Evolutionary conservation across 2,888 invertebrate species (phyloP), one percentile per base, ranked within the genome.

Genomic region (Neria commutata): DNA sequence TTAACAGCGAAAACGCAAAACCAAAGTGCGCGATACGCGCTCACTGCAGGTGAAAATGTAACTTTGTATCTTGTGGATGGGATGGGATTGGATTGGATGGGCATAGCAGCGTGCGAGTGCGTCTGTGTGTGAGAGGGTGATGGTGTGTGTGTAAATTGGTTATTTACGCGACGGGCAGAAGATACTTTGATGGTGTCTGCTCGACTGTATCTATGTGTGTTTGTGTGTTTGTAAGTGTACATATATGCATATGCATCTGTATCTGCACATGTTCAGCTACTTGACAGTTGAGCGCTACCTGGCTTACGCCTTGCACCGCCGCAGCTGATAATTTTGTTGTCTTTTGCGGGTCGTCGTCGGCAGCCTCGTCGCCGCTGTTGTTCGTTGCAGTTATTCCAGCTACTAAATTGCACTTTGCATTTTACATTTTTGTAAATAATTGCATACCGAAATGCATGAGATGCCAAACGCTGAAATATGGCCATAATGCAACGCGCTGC

Each of bases 341-440:
- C 26, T 23, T 10, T 46, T 34, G 16, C 3, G n/a, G n/a, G 49
- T 24, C 56, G 54, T 53, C 53, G 48, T 42, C 57, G 40, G 37
- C 59, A 54, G 45, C 59, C 49, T 42, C 51, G 19, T 40, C 53
- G 53, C 48, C 54, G 64, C 48, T 56, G 45, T 33, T 49, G 52
- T 55, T 40, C 55, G 4, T 14, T 42, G 42, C 42, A 42, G 14
- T 17, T 37, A n/a, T 8, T n/a, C n/a, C 17, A 42, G 21, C 14
- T 25, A 40, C 42, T 42, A 49, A 19, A 56, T 24, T 56, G 49
- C 40, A 34, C 40, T 57, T 55, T 61, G 54, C 48, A 55, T 61
- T 61, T 58, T 58, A 61, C 61, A 61, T 61, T 61, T 56, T 48
- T 61, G 61, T 61, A 61, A 61, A 61, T 57, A 61, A 61, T 57